Conservation (phyloP, 2,113 vertebrate species). For the Notarius quadriscutis region DNA sequence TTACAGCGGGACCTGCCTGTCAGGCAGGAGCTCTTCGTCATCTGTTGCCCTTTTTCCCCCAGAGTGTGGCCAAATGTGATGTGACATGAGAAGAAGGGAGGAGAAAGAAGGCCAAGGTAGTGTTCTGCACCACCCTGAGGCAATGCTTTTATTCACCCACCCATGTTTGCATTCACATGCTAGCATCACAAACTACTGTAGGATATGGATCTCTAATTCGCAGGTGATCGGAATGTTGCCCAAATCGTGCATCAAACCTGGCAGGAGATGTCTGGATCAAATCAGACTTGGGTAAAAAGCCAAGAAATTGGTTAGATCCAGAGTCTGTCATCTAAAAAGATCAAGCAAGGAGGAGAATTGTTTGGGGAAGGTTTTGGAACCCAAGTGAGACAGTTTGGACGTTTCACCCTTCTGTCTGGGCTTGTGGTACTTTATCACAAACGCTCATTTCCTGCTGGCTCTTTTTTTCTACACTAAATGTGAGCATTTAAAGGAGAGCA, state of each 20-base stretch:
- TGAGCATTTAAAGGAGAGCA: slow-evolving; percentile 54
- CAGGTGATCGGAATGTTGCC: slow-evolving; percentile 5
- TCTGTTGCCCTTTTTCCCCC: slow-evolving; percentile 51
- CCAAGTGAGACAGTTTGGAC: neutral
- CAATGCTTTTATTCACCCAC: neutral
- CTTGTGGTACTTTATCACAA: slow-evolving; percentile 67
- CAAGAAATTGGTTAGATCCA: slow-evolving; percentile 2
- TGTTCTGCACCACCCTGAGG: slow-evolving; percentile 5
- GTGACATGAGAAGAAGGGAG: slow-evolving; percentile 37
- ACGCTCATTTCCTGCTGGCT: slow-evolving; percentile 74
- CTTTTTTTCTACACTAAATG: slow-evolving; percentile 71
- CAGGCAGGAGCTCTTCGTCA: slow-evolving; percentile 51
- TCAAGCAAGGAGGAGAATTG: slow-evolving; percentile 2
- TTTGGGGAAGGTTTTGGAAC: neutral
- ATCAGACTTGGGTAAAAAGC: slow-evolving; percentile 8
- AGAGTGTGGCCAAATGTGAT: slow-evolving; percentile 46
- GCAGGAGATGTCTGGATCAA: slow-evolving; percentile 12
- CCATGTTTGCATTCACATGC: neutral
- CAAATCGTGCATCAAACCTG: neutral
- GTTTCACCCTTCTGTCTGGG: slow-evolving; percentile 34
- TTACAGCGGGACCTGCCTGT: slow-evolving; percentile 49
- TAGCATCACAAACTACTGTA: neutral
- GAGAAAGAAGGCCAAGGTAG: slow-evolving; percentile 11
- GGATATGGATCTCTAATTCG: neutral
- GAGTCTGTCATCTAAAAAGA: neutral